phyloP scores from a whole-genome alignment of 2,888 invertebrate species.

The Tetragnatha montana region DNA sequence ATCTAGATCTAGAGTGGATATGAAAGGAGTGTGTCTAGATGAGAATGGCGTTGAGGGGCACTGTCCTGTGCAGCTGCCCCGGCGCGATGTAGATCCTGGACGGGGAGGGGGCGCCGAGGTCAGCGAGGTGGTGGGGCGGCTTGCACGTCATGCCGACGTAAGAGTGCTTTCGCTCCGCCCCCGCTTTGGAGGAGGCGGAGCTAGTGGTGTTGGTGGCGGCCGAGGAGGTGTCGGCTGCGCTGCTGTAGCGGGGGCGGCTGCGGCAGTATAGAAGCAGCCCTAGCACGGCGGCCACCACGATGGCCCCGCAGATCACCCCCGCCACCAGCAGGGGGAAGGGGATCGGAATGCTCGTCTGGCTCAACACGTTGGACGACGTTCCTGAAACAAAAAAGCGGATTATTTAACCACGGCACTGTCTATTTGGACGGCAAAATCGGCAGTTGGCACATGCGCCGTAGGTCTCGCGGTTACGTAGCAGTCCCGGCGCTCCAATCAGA shows the following conservation, averaged over 20 bases:
- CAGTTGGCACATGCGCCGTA: too few relatives aligned
- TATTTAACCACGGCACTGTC: too few relatives aligned
- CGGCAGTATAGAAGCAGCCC: conserved; percentile 61
- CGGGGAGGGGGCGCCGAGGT: conserved; percentile 59
- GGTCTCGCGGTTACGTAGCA: too few relatives aligned
- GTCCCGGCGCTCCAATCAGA: too few relatives aligned
- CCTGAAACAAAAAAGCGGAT: conserved; percentile 22
- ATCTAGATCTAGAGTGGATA: too few relatives aligned
- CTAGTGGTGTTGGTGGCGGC: conserved; percentile 61
- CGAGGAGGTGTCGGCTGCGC: conserved; percentile 54
- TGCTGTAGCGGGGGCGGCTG: conserved; percentile 34
- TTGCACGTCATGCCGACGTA: conserved; percentile 67
- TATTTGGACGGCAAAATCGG: too few relatives aligned
- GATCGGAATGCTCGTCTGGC: conserved; percentile 37
- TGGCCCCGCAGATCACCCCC: conserved; percentile 49
- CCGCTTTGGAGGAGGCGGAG: conserved; percentile 50
- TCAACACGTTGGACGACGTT: conserved; percentile 49
- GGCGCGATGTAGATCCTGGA: conserved; percentile 65
- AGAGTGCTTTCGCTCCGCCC: conserved; percentile 58
- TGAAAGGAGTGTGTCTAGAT: conserved; percentile 14
- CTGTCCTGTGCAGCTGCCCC: conserved; percentile 68
- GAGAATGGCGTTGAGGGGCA: conserved; percentile 63
- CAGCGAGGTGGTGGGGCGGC: conserved; percentile 57
- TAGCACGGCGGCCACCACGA: conserved; percentile 56
- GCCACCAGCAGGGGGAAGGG: conserved; percentile 66